Evolutionary conservation across 2,113 vertebrate genomes (phyloP), one percentile per base, ranked within the genome.

Genomic region (Lampris megalopsis): DNA sequence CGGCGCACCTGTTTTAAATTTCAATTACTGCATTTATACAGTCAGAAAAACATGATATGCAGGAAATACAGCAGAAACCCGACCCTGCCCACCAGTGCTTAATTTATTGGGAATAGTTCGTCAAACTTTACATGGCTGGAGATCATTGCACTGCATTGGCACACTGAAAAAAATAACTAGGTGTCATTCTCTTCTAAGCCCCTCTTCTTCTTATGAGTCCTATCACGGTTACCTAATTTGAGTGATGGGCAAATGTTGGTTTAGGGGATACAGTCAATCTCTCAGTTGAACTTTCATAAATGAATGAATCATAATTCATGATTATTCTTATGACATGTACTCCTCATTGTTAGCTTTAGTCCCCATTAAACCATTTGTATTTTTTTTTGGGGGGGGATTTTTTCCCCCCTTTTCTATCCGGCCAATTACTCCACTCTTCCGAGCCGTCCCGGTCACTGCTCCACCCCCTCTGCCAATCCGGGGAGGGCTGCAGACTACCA

Each of bases 21-120:
- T 89, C 88, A 91, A 83, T 91, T 92, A 85, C 88, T 87, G 69
- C 79, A 81, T 91, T 88, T 88, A 87, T 87, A 82, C 78, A 90
- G 85, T 88, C 89, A 73, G 88, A 86, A 80, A 24, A 90, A 90
- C 87, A 87, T 41, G 72, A 88, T 89, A 84, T 54, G 71, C 79
- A 68, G 85, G 79, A 87, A 77, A 89, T 77, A 75, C 47, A 72
- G 70, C 82, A 65, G 88, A 79, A 90, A 90, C 79, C 67, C 1
- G 67, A 90, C 70, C 75, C 85, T 80, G 77, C 69, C 74, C 73
- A 71, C 77, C 68, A 56, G 79, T 87, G 75, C 71, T 24, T 79
- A 81, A 62, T 85, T 82, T 68, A 84, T 86, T 80, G 80, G 80
- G 70, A 84, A 64, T 67, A 77, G 73, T 82, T 67, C 56, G 5